Evolutionary conservation across 2,113 vertebrate species (phyloP), one percentile per base, ranked within the genome.

Genomic region (Anolis sagrei): DNA sequence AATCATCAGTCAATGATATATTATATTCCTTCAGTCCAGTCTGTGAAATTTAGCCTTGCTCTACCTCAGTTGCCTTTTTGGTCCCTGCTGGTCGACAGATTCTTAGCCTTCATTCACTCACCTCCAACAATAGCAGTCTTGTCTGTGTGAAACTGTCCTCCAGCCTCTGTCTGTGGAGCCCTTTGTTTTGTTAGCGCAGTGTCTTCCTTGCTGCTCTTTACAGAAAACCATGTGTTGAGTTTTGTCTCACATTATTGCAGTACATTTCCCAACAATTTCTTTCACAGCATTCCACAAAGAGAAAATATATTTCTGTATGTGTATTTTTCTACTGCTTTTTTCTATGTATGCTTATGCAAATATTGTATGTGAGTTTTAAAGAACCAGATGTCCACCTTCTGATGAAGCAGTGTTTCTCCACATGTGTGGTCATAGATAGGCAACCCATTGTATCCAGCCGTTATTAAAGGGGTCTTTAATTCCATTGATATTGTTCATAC

Each of bases 251-350:
- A 89, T 10, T 44, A 80, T 86, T 88, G 78, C 27, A 86, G 73
- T 58, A 89, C 29, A 51, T 58, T 72, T 79, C 86, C 54, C 8
- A 34, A 79, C 82, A 74, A 7, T 48, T 58, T 84, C 78, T 76
- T 90, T 87, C 88, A 93, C 87, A 91, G 95, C 95, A 94, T 95
- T 96, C 96, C 95, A 81, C 89, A 74, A 87, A 95, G 92, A 95
- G 90, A 92, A 39, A 7, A 91, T 88, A 86, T 90, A 58, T 82
- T 82, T 54, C 85, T 95, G 91, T 93, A 96, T 54, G 81, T 88
- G 90, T 96, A 95, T 58, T 96, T 97, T 97, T 97, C 89, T 97
- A 97, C 91, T 91, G 92, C 79, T 91, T 94, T 96, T 94, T 95
- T 94, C 70, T 91, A 92, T 86, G 81, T 93, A 89, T 88, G 77